These are phyloP conservation scores for Ceryle rudis DNA, from an alignment of 2,797 vertebrate species.

Conservation along the genomic window DNA sequence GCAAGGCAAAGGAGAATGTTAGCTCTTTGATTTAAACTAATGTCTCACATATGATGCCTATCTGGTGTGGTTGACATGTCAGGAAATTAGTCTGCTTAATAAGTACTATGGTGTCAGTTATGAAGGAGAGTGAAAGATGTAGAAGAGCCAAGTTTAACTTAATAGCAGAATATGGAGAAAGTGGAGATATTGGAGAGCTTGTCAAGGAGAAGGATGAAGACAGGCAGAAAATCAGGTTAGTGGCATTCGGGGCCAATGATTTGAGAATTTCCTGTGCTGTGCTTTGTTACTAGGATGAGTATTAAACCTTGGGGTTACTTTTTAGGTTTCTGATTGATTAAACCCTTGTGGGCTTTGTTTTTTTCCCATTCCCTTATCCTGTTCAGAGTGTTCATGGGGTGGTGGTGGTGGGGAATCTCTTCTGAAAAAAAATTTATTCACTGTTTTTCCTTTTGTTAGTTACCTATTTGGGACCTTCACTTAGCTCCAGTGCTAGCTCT, in stretches of 20 bases:
- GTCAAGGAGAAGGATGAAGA: neutral
- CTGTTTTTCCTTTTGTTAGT: neutral
- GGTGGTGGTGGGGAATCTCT: neutral
- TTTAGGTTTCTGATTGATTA: neutral
- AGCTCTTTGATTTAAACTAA: neutral
- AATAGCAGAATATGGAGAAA: neutral
- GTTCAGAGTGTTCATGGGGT: neutral
- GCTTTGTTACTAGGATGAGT: neutral
- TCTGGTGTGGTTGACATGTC: neutral
- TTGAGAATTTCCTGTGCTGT: neutral
- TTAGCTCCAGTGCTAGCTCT: neutral
- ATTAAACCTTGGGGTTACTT: neutral
- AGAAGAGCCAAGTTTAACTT: neutral
- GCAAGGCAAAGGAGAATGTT: neutral
- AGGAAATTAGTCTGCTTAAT: neutral
- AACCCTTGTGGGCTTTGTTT: neutral
- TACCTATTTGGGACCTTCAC: neutral
- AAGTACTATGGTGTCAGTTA: neutral
- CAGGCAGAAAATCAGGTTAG: neutral
- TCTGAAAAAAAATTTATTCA: neutral
- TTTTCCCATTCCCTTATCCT: neutral
- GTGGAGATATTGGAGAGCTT: neutral
- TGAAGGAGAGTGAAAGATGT: neutral
- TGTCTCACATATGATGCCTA: accelerated
- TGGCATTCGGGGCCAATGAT: neutral